These are phyloP conservation scores for Halocynthia roretzi DNA, from an alignment of 23 tunicate species.

Conservation along the genomic window DNA sequence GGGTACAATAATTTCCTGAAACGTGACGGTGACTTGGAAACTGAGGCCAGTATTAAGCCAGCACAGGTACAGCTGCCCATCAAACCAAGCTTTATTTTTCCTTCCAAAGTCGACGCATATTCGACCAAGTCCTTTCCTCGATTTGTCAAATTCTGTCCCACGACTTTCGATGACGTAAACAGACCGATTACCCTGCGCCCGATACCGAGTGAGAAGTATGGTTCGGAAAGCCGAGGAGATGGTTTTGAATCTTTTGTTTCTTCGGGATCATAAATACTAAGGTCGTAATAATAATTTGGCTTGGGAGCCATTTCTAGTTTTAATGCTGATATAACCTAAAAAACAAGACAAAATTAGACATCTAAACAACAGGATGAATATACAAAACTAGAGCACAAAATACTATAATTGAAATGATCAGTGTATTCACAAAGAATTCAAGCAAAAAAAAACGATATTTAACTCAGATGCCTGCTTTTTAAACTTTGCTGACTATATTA, in stretches of 20 bases:
- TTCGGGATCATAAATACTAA: conserved; percentile 6
- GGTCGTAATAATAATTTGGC: conserved; percentile 16
- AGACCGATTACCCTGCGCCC: neutral
- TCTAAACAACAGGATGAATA: no score
- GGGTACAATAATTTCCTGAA: conserved; percentile 16
- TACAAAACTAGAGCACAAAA: no score
- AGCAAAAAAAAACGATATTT: no score
- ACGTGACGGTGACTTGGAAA: neutral
- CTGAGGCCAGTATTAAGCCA: neutral
- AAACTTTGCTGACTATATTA: no score
- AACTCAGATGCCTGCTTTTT: no score
- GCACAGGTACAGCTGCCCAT: conserved; percentile 9
- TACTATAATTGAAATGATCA: no score
- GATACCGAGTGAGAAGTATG: conserved; percentile 7
- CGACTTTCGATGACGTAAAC: neutral
- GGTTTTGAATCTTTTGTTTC: neutral
- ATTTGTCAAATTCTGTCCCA: conserved; percentile 1
- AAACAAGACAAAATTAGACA: no score
- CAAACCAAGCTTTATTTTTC: conserved; percentile 15
- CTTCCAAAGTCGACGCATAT: conserved; percentile 24
- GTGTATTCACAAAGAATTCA: no score
- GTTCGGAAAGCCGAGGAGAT: neutral
- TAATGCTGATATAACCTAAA: no score
- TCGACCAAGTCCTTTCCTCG: conserved; percentile 10
- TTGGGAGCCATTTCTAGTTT: neutral